These are phyloP conservation scores for Knipowitschia caucasica DNA, from an alignment of 2,797 vertebrate genomes.

Conservation along the genomic window DNA sequence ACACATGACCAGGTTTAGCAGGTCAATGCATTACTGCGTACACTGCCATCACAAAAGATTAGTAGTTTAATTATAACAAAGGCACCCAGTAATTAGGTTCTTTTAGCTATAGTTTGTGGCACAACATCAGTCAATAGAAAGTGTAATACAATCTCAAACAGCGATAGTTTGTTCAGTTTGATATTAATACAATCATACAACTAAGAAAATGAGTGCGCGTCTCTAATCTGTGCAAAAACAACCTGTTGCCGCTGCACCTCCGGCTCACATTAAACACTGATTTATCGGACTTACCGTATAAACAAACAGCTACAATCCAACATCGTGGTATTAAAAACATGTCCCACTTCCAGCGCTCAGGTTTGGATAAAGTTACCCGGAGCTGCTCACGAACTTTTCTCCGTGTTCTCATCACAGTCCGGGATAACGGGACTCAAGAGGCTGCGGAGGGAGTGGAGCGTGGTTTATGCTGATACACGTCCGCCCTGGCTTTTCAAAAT, in stretches of 20 bases:
- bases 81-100: background rate
- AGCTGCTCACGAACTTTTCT: constrained; percentile 6
- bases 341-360: constrained; percentile 10
- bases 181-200: no score
- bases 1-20: constrained; percentile 40
- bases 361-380: background rate
- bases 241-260: constrained; percentile 27
- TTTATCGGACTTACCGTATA: constrained; percentile 49
- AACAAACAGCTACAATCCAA: constrained; percentile 48
- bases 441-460: constrained; percentile 4
- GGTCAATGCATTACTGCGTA: background rate
- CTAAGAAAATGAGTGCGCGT: background rate
- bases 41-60: background rate
- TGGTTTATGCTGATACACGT: accelerated
- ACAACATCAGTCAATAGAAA: background rate
- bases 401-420: constrained; percentile 28
- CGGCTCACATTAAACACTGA: background rate
- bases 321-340: constrained; percentile 26
- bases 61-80: background rate
- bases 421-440: constrained; percentile 52
- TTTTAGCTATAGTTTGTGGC: background rate
- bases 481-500: constrained; percentile 20
- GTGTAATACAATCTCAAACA: background rate
- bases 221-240: constrained; percentile 18
- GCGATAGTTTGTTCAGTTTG: no score